phyloP scores from a whole-genome alignment of 2,888 invertebrate genomes.

The Chloroclysta siterata region DNA sequence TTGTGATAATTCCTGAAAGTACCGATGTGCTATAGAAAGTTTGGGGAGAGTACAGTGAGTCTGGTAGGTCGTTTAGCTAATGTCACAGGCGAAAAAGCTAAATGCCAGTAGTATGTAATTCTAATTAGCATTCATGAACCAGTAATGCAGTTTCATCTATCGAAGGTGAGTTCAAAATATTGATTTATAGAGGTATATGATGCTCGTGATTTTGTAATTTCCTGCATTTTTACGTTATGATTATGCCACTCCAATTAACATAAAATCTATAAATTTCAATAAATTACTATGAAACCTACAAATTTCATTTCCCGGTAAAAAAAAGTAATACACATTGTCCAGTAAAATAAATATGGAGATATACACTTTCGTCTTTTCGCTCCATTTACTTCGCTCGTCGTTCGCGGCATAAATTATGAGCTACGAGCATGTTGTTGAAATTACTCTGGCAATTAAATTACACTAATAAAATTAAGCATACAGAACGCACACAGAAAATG shows the following conservation, averaged over 20 bases:
- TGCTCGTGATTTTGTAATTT: constrained; percentile 24
- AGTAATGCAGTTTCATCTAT: constrained; percentile 16
- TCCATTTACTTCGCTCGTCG: constrained; percentile 31
- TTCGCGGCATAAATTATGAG: constrained; percentile 28
- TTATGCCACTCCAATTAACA: constrained; percentile 27
- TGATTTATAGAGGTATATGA: too few relatives aligned
- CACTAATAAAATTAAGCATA: background rate
- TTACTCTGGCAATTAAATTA: constrained; percentile 17
- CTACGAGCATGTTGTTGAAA: constrained; percentile 13
- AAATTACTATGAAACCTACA: constrained; percentile 12
- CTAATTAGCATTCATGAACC: constrained; percentile 8
- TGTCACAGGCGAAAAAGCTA: background rate
- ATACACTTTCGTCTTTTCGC: constrained; percentile 33
- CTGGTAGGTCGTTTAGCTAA: background rate
- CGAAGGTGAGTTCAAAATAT: constrained; percentile 12
- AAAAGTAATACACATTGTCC: constrained; percentile 5
- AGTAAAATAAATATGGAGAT: constrained; percentile 24
- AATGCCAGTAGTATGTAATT: background rate
- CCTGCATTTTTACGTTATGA: constrained; percentile 31
- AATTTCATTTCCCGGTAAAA: constrained; percentile 22
- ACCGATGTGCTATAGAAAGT: background rate
- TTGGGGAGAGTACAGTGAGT: background rate
- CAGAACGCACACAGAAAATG: background rate
- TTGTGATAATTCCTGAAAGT: background rate
- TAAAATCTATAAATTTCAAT: constrained; percentile 21